These are phyloP conservation scores for Eristalis arbustorum DNA, from an alignment of 2,888 invertebrate genomes.

Conservation along the genomic window DNA sequence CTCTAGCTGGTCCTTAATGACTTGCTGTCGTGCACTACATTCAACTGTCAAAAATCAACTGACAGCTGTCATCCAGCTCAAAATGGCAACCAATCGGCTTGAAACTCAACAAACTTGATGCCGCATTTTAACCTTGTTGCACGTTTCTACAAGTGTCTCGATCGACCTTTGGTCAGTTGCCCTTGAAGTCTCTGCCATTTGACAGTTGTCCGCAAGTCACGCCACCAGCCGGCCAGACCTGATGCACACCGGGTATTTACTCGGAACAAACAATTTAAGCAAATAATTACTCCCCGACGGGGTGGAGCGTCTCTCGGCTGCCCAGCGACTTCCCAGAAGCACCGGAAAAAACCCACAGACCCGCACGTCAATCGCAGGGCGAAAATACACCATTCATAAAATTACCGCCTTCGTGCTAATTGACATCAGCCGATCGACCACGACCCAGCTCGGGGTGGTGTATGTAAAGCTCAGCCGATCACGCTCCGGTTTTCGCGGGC, in stretches of 20 bases:
- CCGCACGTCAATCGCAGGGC: neutral
- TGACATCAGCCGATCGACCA: neutral
- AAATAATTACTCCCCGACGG: neutral
- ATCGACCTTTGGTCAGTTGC: too few relatives aligned
- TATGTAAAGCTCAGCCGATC: constrained; percentile 16
- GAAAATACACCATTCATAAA: constrained; percentile 10
- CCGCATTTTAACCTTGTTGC: too few relatives aligned
- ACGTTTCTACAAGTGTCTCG: too few relatives aligned
- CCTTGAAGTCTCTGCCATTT: too few relatives aligned
- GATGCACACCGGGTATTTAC: neutral
- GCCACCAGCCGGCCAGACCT: neutral
- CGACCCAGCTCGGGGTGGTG: neutral
- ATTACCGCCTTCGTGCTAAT: constrained; percentile 37
- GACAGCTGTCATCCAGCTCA: too few relatives aligned
- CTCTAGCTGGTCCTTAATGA: too few relatives aligned
- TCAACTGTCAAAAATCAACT: too few relatives aligned
- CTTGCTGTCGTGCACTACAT: too few relatives aligned
- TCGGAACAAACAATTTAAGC: neutral
- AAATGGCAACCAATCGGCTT: too few relatives aligned
- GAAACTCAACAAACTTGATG: too few relatives aligned
- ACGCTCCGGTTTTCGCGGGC: neutral
- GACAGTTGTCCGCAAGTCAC: neutral
- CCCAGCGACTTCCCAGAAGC: neutral
- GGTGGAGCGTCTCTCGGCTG: neutral
- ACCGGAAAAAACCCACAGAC: neutral